Evolutionary conservation across 2,113 vertebrate species (phyloP).

Genomic region (Poecile atricapillus): DNA sequence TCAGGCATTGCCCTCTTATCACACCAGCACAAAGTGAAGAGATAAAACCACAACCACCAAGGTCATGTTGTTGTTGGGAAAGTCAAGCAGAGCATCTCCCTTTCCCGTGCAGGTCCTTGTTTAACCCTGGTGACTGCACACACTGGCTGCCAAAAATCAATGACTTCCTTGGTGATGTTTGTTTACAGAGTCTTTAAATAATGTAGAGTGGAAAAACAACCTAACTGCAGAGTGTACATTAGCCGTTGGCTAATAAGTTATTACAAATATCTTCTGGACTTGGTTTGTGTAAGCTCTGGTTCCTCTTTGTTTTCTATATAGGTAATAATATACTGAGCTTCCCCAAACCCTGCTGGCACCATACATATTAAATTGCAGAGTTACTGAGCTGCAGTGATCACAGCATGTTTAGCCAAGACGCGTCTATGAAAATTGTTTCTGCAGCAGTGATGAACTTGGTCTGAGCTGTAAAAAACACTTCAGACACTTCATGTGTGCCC

Average conservation of each 20-base stretch:
- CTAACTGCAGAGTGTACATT: background rate
- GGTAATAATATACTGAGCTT: background rate
- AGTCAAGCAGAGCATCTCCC: background rate
- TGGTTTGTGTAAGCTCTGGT: background rate
- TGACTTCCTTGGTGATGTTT: background rate
- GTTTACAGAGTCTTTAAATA: slow-evolving; percentile 33
- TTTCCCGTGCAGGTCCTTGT: background rate
- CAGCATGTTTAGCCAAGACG: background rate
- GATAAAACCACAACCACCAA: background rate
- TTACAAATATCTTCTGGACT: background rate
- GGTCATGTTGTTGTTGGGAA: background rate
- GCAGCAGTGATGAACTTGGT: background rate
- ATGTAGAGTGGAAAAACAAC: background rate
- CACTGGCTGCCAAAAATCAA: background rate
- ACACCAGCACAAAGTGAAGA: background rate
- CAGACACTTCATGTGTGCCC: background rate
- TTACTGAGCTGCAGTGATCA: background rate
- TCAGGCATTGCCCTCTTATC: background rate
- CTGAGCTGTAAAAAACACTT: background rate
- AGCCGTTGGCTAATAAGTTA: background rate
- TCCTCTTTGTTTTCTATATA: background rate
- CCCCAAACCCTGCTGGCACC: background rate
- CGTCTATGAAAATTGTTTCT: background rate
- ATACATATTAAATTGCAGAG: background rate
- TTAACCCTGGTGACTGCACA: background rate